Conservation (phyloP, 2,797 vertebrate species). For the Halcyon badia region DNA sequence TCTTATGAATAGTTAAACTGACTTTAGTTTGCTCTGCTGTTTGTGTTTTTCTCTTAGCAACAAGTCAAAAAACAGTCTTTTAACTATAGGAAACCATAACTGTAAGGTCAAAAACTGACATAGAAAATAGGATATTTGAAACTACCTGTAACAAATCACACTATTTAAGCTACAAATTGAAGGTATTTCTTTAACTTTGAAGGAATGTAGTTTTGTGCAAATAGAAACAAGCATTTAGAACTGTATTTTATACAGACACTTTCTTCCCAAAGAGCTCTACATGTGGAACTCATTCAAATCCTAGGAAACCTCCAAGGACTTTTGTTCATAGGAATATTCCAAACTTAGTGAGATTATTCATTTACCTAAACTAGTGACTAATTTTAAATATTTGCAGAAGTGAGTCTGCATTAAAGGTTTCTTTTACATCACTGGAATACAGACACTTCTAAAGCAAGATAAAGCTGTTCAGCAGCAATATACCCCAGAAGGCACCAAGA, state of each 20-base stretch:
- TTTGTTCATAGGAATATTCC: not conserved
- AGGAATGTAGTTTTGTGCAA: not conserved
- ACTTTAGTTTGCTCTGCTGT: constrained; percentile 26
- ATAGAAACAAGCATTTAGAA: not conserved
- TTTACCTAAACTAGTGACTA: not conserved
- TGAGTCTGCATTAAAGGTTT: not conserved
- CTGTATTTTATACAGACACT: not conserved
- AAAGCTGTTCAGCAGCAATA: not conserved
- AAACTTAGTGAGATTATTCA: constrained; percentile 30
- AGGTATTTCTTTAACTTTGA: not conserved
- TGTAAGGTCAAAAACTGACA: not conserved
- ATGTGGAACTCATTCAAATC: constrained; percentile 26
- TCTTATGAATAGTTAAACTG: not conserved
- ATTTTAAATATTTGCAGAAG: not conserved
- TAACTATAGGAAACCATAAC: constrained; percentile 1
- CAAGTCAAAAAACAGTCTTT: not conserved
- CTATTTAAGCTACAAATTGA: not conserved
- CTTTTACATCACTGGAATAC: not conserved
- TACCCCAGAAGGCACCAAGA: not conserved
- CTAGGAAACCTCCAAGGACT: not conserved
- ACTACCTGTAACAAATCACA: not conserved
- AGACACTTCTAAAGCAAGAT: not conserved
- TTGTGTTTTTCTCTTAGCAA: constrained; percentile 70
- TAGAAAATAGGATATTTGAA: not conserved
- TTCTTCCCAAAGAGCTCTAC: not conserved